Evolutionary conservation across 1,140 invertebrate genomes (phyloP).

Genomic region (Lysiphlebus fabarum): DNA sequence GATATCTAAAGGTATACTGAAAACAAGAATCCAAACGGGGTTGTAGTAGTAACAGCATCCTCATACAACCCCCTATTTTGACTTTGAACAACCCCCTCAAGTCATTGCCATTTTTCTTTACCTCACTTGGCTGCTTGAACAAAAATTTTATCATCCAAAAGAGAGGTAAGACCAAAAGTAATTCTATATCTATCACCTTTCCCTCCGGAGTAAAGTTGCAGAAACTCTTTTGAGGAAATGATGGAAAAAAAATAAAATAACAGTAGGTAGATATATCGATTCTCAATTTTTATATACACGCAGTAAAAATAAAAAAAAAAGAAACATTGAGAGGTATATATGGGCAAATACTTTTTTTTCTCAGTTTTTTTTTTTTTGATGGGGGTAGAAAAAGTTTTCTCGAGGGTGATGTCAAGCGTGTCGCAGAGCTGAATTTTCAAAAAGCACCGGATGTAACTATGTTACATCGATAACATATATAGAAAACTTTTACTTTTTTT

Average conservation of each 20-base stretch:
- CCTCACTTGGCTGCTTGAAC: not conserved
- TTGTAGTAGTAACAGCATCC: too few relatives aligned
- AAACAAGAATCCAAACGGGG: too few relatives aligned
- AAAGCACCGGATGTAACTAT: too few relatives aligned
- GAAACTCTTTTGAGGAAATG: constrained; percentile 24
- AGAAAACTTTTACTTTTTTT: too few relatives aligned
- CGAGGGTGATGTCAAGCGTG: constrained; percentile 11
- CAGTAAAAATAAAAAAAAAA: constrained; percentile 26
- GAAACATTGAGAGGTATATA: constrained; percentile 33
- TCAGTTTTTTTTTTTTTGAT: not conserved
- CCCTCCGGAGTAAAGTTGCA: constrained; percentile 23
- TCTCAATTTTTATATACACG: constrained; percentile 30
- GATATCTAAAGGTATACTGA: constrained; percentile 26
- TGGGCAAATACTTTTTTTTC: not conserved
- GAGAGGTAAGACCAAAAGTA: constrained; percentile 10
- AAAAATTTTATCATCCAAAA: constrained; percentile 4
- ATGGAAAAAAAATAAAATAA: not conserved
- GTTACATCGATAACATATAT: too few relatives aligned
- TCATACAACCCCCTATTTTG: too few relatives aligned
- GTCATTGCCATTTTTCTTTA: constrained; percentile 13
- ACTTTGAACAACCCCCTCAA: not conserved
- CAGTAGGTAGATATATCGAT: constrained; percentile 24
- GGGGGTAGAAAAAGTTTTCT: not conserved
- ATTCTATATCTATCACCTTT: constrained; percentile 6
- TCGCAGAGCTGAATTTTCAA: not conserved